These are phyloP conservation scores for Orchestes rusci DNA, from an alignment of 2,888 invertebrate species.

Conservation along the genomic window DNA sequence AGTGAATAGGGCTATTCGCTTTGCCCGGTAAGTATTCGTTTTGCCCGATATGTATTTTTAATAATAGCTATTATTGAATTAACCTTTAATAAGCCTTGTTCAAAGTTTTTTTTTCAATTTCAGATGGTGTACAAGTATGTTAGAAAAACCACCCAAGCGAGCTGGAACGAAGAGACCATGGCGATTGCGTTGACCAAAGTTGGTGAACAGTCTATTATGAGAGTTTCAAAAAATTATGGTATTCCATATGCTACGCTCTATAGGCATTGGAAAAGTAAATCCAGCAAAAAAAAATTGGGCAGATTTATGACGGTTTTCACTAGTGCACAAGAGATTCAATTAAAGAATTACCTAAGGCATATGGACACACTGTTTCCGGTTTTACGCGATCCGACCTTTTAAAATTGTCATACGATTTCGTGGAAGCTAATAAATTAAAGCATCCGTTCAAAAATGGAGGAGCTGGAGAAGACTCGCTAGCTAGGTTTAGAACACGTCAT, in stretches of 20 bases:
- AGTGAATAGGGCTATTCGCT: conserved; percentile 6
- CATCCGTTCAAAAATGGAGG: conserved; percentile 7
- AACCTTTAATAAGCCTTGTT: too few species aligned
- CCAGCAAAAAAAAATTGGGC: conserved; percentile 5
- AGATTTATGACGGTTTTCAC: background rate
- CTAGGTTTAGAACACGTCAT: conserved; percentile 7
- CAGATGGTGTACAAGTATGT: too few species aligned
- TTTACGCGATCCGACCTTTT: background rate
- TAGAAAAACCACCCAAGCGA: background rate
- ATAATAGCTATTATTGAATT: too few species aligned
- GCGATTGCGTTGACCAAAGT: conserved; percentile 8
- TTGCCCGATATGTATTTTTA: background rate
- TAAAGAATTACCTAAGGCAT: conserved; percentile 4
- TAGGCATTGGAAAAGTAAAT: conserved; percentile 10
- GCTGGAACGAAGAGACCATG: conserved; percentile 4
- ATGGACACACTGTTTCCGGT: conserved; percentile 7
- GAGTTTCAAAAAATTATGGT: background rate
- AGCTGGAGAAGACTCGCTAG: conserved; percentile 6
- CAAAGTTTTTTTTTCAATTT: too few species aligned
- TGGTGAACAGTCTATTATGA: background rate
- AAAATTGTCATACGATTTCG: conserved; percentile 2
- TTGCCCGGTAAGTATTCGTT: conserved; percentile 1
- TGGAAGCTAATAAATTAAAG: conserved; percentile 4
- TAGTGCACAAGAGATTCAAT: conserved; percentile 4
- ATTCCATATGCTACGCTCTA: conserved; percentile 5